Evolutionary conservation across 2,113 vertebrate species (phyloP).

Genomic region (Datnioides undecimradiatus): DNA sequence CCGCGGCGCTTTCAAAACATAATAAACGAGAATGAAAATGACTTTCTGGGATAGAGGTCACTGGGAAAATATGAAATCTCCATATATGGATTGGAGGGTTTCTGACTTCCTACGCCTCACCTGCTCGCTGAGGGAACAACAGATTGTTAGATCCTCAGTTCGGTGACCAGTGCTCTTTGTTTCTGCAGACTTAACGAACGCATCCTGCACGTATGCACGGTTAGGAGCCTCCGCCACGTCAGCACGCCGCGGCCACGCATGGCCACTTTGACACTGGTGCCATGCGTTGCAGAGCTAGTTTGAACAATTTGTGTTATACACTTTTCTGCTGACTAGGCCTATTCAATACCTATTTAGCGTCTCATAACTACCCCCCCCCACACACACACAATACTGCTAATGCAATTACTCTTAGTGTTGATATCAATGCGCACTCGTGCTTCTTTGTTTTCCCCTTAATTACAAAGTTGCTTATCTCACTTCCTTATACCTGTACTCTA

Average conservation of each 20-base stretch:
- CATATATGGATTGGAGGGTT: background rate
- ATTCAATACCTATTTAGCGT: background rate
- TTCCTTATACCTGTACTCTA: background rate
- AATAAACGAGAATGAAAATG: constrained; percentile 31
- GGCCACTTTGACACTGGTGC: background rate
- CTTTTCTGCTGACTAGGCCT: background rate
- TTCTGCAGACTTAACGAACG: background rate
- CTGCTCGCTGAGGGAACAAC: background rate
- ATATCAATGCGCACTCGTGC: background rate
- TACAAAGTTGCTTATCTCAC: background rate
- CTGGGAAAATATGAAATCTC: background rate
- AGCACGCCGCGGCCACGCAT: background rate
- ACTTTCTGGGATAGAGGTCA: background rate
- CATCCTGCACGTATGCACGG: background rate
- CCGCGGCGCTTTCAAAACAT: constrained; percentile 6
- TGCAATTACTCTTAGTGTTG: constrained; percentile 5
- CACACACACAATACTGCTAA: background rate
- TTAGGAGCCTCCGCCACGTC: background rate
- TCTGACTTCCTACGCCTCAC: background rate
- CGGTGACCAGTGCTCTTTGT: background rate
- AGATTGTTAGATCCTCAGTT: background rate
- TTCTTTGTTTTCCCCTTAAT: background rate
- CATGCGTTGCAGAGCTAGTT: background rate
- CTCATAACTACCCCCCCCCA: background rate
- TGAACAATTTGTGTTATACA: constrained; percentile 8